Conservation (phyloP, 1,140 invertebrate species). For the Vollenhovia emeryi region DNA sequence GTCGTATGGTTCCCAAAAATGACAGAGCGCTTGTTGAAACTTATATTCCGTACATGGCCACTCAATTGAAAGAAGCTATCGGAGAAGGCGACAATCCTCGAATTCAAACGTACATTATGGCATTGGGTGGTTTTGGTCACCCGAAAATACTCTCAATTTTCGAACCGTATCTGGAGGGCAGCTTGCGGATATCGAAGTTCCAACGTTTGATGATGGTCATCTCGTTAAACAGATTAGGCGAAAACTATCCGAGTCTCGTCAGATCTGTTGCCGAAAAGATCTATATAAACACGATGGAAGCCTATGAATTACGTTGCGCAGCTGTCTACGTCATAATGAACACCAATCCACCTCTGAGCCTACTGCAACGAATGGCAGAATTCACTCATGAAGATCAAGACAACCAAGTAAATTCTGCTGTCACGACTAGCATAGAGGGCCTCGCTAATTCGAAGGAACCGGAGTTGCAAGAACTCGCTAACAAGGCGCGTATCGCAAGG, state of each 20-base stretch:
- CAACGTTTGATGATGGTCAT: constrained; percentile 88
- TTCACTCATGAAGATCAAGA: constrained; percentile 88
- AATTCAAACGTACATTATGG: constrained; percentile 87
- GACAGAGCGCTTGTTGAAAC: constrained; percentile 84
- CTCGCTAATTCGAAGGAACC: constrained; percentile 82
- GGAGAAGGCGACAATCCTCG: constrained; percentile 84
- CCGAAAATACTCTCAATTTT: constrained; percentile 87
- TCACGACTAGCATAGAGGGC: constrained; percentile 86
- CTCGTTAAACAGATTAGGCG: constrained; percentile 84
- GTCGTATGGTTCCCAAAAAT: constrained; percentile 84
- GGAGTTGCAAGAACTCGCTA: constrained; percentile 80
- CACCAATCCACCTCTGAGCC: constrained; percentile 86
- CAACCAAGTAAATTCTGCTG: constrained; percentile 87
- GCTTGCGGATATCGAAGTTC: constrained; percentile 85
- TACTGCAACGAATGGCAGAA: constrained; percentile 89
- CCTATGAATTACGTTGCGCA: constrained; percentile 88
- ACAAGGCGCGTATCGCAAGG: constrained; percentile 86
- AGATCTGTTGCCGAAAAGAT: constrained; percentile 88
- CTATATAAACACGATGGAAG: constrained; percentile 88
- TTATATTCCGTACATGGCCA: constrained; percentile 87
- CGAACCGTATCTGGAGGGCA: constrained; percentile 89
- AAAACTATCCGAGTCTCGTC: constrained; percentile 83
- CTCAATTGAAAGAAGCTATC: constrained; percentile 86
- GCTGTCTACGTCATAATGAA: constrained; percentile 87
- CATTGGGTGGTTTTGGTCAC: constrained; percentile 88